Conservation (phyloP, 2,113 vertebrate species). For the Pluvianellus socialis region DNA sequence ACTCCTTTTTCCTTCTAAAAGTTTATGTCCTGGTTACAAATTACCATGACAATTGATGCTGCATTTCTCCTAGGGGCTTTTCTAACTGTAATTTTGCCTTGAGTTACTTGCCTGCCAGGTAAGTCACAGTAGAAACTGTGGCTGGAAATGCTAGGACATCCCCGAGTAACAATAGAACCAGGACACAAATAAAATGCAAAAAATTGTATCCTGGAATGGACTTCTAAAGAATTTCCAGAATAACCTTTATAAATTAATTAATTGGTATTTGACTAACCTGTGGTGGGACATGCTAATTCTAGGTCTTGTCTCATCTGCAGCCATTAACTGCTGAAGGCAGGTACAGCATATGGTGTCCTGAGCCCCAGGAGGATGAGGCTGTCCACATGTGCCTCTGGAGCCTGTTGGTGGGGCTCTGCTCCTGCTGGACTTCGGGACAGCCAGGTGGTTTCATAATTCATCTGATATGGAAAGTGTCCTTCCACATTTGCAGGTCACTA, state of each 20-base stretch:
- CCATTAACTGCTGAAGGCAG: background rate
- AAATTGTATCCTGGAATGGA: background rate
- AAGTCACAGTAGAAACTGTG: background rate
- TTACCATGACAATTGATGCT: background rate
- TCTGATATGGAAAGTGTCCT: background rate
- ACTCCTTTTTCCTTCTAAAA: background rate
- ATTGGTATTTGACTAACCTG: background rate
- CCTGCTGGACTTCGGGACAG: background rate
- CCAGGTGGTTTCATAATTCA: background rate
- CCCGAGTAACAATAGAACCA: background rate
- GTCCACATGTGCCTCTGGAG: background rate
- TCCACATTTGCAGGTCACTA: background rate
- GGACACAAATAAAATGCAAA: background rate
- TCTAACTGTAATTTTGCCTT: background rate
- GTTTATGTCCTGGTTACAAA: background rate
- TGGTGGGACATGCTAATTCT: background rate
- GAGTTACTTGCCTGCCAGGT: background rate
- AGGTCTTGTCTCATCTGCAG: background rate
- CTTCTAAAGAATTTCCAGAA: background rate
- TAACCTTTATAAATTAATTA: background rate
- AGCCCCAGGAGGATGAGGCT: background rate
- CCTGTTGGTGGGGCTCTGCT: background rate
- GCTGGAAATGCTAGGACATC: background rate
- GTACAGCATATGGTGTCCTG: accelerated
- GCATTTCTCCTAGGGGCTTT: background rate